Conservation (phyloP, 2,113 vertebrate species). For the Abramis brama region DNA sequence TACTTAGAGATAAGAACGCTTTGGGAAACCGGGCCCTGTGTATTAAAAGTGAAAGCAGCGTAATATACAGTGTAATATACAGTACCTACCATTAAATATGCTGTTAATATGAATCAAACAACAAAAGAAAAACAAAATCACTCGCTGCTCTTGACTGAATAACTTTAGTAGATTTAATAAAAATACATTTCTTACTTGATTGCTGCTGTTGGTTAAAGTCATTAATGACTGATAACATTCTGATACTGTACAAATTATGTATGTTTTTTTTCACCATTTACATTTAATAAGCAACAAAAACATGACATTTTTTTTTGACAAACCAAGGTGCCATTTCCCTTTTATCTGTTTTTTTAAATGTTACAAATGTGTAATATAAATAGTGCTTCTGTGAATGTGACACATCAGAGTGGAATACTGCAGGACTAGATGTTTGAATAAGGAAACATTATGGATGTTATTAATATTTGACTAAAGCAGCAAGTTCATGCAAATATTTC, state of each 20-base stretch:
- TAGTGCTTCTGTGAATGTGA: background rate
- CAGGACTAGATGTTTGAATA: background rate
- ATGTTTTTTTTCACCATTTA: background rate
- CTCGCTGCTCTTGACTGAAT: too few species aligned
- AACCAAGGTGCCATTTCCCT: background rate
- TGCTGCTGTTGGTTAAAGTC: too few species aligned
- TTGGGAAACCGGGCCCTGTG: too few species aligned
- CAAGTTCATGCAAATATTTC: background rate
- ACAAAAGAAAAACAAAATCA: too few species aligned
- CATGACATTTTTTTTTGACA: background rate
- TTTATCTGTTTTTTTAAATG: background rate
- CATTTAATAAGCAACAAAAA: too few species aligned
- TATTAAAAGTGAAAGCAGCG: too few species aligned
- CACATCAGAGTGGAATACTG: background rate
- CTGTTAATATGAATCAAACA: too few species aligned
- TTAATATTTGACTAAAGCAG: constrained; percentile 5
- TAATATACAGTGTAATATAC: too few species aligned
- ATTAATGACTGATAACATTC: background rate
- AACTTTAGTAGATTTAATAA: too few species aligned
- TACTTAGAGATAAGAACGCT: too few species aligned
- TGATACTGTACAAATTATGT: background rate
- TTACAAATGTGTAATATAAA: background rate
- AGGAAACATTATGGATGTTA: background rate
- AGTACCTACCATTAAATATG: too few species aligned
- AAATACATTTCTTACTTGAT: too few species aligned